These are phyloP conservation scores for Rissa tridactyla DNA, from an alignment of 2,113 vertebrate species.

Conservation along the genomic window DNA sequence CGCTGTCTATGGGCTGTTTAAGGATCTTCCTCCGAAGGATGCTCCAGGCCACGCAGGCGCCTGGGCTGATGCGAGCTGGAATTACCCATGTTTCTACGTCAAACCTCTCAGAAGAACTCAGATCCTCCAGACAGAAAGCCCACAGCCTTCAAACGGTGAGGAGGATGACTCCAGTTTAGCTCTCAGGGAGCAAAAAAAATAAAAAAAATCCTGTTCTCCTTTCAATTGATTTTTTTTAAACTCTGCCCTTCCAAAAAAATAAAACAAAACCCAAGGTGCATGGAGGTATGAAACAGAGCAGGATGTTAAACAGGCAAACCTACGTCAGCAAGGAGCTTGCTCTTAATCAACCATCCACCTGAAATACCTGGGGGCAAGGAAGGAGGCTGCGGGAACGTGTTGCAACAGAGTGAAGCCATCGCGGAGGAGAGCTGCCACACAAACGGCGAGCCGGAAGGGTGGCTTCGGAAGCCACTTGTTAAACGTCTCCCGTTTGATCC, in stretches of 20 bases:
- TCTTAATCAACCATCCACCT: neutral
- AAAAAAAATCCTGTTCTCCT: neutral
- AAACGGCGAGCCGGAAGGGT: neutral
- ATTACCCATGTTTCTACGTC: neutral
- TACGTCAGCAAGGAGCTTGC: neutral
- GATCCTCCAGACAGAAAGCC: neutral
- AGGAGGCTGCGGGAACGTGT: neutral
- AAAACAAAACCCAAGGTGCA: neutral
- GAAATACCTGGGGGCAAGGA: neutral
- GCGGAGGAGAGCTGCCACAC: neutral
- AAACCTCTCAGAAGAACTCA: neutral
- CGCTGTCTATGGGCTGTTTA: neutral
- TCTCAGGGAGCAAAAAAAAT: fast-evolving
- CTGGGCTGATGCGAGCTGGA: neutral
- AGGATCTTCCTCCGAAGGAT: neutral
- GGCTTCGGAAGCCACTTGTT: neutral
- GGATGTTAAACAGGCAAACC: neutral
- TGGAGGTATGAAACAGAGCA: neutral
- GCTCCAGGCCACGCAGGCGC: neutral
- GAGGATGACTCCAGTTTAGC: neutral
- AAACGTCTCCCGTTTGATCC: neutral
- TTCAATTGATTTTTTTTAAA: neutral
- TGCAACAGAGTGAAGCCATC: neutral
- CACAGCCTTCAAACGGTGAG: neutral
- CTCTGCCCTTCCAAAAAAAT: neutral